phyloP scores from a whole-genome alignment of 2,113 vertebrate species.

The Salvelinus fontinalis region DNA sequence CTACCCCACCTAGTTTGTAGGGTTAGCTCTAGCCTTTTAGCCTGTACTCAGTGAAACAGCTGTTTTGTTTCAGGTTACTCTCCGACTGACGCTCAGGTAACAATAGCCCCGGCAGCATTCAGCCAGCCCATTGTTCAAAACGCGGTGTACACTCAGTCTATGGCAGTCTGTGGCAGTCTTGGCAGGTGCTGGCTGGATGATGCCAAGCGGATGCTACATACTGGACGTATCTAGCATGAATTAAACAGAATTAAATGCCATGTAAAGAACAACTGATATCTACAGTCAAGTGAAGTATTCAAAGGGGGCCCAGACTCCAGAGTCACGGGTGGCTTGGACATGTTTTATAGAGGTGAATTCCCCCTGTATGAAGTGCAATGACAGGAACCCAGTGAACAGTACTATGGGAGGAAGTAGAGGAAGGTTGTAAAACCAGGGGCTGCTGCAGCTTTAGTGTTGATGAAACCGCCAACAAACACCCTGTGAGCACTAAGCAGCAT shows the following conservation, averaged over 20 bases:
- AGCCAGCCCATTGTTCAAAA: slow-evolving; percentile 46
- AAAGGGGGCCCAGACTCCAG: too few species aligned
- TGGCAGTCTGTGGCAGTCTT: background rate
- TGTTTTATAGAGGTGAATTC: slow-evolving; percentile 16
- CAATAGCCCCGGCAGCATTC: slow-evolving; percentile 55
- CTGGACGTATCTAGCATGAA: slow-evolving; percentile 25
- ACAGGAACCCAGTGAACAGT: slow-evolving; percentile 20
- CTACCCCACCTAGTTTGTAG: slow-evolving; percentile 14
- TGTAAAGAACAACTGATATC: slow-evolving; percentile 20
- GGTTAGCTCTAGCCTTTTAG: slow-evolving; percentile 49
- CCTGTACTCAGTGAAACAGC: slow-evolving; percentile 57
- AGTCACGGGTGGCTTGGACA: slow-evolving; percentile 7
- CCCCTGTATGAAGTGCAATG: background rate
- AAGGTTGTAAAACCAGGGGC: slow-evolving; percentile 11
- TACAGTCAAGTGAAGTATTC: background rate
- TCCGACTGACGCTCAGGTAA: slow-evolving; percentile 63
- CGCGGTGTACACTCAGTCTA: too few species aligned
- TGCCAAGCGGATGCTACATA: background rate
- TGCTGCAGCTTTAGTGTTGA: slow-evolving; percentile 19
- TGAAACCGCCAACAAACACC: slow-evolving; percentile 42
- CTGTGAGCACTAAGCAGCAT: slow-evolving; percentile 18
- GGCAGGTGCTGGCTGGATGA: slow-evolving; percentile 53
- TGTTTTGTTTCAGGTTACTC: slow-evolving; percentile 62
- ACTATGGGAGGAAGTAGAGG: background rate
- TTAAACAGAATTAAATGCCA: slow-evolving; percentile 37